phyloP scores from a whole-genome alignment of 2,113 vertebrate species.

The Psammodynastes pulverulentus region DNA sequence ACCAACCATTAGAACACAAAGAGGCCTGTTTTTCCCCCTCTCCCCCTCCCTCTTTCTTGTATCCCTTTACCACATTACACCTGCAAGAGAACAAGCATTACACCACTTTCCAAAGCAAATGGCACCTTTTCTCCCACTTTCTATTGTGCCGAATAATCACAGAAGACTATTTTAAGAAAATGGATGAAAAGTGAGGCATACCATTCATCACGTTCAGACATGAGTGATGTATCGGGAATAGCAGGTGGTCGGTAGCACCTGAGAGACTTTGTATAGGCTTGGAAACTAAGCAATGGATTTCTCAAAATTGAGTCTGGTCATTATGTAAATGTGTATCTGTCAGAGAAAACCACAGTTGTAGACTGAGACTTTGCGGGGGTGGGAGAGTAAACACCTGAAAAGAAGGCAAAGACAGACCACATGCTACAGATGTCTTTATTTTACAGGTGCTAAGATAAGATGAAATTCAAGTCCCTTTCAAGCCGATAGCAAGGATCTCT shows the following conservation, averaged over 20 bases:
- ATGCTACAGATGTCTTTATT: background rate
- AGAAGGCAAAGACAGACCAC: background rate
- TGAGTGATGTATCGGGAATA: background rate
- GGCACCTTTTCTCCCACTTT: background rate
- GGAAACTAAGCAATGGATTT: background rate
- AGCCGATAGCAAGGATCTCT: background rate
- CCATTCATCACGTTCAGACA: background rate
- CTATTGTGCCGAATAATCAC: slow-evolving; percentile 1
- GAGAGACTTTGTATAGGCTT: background rate
- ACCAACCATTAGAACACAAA: background rate
- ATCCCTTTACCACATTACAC: slow-evolving; percentile 46
- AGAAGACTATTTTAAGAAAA: background rate
- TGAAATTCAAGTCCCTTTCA: background rate
- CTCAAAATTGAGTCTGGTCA: background rate
- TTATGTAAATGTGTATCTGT: background rate
- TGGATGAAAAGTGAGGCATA: background rate
- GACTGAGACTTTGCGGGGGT: background rate
- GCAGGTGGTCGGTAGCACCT: background rate
- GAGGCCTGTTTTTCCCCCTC: background rate
- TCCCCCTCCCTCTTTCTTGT: background rate
- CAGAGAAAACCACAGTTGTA: background rate
- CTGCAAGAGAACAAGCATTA: slow-evolving; percentile 10
- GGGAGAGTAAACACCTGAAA: background rate
- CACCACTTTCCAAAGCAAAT: slow-evolving; percentile 4
- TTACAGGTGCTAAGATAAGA: background rate